These are phyloP conservation scores for Saguinus midas DNA, from an alignment of 2,113 vertebrate species.

Conservation along the genomic window DNA sequence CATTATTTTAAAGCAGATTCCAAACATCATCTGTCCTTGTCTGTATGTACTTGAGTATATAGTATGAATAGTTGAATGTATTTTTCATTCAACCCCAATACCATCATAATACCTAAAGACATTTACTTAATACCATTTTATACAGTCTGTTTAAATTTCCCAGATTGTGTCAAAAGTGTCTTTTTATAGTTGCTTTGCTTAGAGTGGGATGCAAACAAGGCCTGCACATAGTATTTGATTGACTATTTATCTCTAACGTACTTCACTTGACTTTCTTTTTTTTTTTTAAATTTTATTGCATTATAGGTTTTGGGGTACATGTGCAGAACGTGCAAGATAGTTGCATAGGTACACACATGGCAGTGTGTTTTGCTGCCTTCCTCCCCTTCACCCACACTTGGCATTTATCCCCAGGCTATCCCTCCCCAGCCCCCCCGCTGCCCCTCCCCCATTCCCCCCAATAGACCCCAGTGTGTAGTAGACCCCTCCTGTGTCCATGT, in stretches of 20 bases:
- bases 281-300: too few species aligned
- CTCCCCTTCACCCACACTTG: too few species aligned
- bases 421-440: too few species aligned
- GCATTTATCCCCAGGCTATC: too few species aligned
- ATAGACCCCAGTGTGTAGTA: too few species aligned
- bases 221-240: not conserved
- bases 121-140: not conserved
- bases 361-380: too few species aligned
- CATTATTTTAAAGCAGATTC: not conserved
- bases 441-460: too few species aligned
- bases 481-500: too few species aligned
- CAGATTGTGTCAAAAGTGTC: not conserved
- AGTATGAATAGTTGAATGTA: not conserved
- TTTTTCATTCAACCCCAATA: not conserved
- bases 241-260: not conserved
- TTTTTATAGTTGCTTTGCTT: not conserved
- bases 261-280: not conserved
- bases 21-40: not conserved
- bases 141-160: not conserved
- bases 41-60: not conserved
- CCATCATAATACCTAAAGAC: not conserved
- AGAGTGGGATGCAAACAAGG: not conserved
- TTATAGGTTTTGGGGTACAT: too few species aligned
- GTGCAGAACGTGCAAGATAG: too few species aligned
- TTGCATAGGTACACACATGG: too few species aligned